These are phyloP conservation scores for Lochmaea crataegi DNA, from an alignment of 2,888 invertebrate species.

Conservation along the genomic window DNA sequence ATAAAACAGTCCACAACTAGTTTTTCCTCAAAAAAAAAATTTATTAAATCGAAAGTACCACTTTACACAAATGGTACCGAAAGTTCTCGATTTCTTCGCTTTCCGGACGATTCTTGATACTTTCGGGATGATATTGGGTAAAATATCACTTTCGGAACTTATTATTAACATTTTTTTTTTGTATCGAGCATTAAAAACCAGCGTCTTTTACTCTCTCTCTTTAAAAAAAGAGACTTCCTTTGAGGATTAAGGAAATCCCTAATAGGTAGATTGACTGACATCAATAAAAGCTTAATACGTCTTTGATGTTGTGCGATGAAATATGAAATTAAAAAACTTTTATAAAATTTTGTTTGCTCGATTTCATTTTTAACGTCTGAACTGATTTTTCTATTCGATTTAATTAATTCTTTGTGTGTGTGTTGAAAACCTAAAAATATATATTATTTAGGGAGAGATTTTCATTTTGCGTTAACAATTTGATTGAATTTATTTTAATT, in stretches of 20 bases:
- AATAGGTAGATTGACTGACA: constrained; percentile 9
- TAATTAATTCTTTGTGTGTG: neutral
- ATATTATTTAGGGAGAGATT: too few species aligned
- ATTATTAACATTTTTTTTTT: too few species aligned
- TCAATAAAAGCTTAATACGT: constrained; percentile 10
- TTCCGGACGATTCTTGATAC: too few species aligned
- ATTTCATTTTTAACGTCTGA: neutral
- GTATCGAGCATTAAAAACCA: neutral
- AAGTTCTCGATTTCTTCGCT: too few species aligned
- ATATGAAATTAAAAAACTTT: constrained; percentile 10
- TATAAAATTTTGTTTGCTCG: neutral
- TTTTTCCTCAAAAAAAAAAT: too few species aligned
- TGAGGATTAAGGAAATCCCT: constrained; percentile 1
- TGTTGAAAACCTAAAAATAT: neutral
- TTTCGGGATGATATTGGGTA: too few species aligned
- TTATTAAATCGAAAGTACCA: too few species aligned
- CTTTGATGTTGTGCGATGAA: constrained; percentile 4
- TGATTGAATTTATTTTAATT: neutral
- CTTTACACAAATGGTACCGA: too few species aligned
- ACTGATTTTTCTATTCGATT: neutral
- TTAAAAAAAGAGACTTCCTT: constrained; percentile 9
- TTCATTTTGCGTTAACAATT: neutral
- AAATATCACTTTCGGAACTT: too few species aligned
- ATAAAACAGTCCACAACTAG: too few species aligned
- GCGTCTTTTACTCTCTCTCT: neutral